phyloP scores from a whole-genome alignment of 2,888 invertebrate species.

The Coecobrya sp. region DNA sequence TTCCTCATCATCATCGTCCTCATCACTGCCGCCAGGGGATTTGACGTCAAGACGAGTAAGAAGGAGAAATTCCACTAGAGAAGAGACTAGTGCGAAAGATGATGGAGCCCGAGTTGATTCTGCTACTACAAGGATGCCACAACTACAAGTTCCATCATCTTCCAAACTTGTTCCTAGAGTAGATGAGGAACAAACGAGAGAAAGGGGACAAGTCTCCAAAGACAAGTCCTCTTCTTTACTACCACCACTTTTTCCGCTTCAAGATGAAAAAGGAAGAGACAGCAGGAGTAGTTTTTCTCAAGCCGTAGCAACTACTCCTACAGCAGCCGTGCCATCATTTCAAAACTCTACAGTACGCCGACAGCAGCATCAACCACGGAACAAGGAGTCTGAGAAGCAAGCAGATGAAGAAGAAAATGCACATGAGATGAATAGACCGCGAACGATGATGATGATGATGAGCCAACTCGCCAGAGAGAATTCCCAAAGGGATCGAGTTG shows the following conservation, averaged over 20 bases:
- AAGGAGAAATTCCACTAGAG: conserved; percentile 28
- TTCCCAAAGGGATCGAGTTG: conserved; percentile 70
- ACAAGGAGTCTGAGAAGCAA: neutral
- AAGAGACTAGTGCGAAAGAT: neutral
- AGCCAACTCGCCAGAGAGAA: conserved; percentile 50
- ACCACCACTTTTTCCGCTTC: conserved; percentile 12
- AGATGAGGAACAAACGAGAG: conserved; percentile 18
- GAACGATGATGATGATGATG: conserved; percentile 70
- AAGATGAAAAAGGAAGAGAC: conserved; percentile 11
- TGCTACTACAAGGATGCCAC: neutral
- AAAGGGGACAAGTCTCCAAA: conserved; percentile 61
- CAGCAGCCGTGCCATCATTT: neutral
- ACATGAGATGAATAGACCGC: conserved; percentile 47
- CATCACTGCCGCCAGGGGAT: conserved; percentile 35
- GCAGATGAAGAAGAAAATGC: conserved; percentile 15
- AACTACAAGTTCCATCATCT: conserved; percentile 13
- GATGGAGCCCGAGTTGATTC: conserved; percentile 16
- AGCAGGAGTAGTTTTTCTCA: neutral
- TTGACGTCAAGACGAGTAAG: neutral
- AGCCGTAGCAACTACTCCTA: neutral
- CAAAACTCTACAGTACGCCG: neutral
- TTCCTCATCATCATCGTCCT: conserved; percentile 31
- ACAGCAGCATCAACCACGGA: neutral
- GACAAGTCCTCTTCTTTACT: conserved; percentile 50
- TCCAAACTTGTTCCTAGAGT: neutral